Evolutionary conservation across 1,140 invertebrate species (phyloP).

Genomic region (Cecropterus lyciades): DNA sequence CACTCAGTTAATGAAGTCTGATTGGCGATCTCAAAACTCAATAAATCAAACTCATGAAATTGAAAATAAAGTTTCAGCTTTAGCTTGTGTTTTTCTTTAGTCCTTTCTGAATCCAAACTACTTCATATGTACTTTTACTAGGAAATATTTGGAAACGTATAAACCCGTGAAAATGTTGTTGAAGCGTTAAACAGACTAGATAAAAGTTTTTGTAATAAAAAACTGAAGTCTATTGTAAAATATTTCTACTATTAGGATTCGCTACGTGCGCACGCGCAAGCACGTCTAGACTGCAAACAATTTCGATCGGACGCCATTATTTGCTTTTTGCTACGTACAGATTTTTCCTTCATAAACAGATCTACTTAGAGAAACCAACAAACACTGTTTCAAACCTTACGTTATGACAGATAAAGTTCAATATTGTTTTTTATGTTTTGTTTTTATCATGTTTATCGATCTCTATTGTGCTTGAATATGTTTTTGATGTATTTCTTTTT

Average conservation of each 20-base stretch:
- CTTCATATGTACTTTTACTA: too few species aligned
- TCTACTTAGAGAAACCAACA: background rate
- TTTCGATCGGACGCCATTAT: conserved; percentile 10
- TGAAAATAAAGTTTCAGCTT: too few species aligned
- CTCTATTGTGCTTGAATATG: conserved; percentile 31
- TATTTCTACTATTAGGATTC: conserved; percentile 4
- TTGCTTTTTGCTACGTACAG: conserved; percentile 15
- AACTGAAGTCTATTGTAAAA: background rate
- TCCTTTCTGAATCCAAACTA: too few species aligned
- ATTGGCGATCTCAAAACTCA: too few species aligned
- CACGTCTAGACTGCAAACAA: conserved; percentile 6
- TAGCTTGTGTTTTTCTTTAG: too few species aligned
- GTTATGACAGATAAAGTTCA: background rate
- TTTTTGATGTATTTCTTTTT: conserved; percentile 56
- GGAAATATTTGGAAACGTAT: too few species aligned
- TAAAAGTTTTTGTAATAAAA: background rate
- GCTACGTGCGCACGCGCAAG: background rate
- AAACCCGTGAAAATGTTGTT: background rate
- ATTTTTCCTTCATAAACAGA: conserved; percentile 10
- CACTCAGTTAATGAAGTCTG: too few species aligned
- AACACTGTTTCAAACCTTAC: background rate
- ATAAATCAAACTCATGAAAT: too few species aligned
- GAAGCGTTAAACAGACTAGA: background rate
- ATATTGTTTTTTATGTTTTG: conserved; percentile 12
- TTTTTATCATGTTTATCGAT: conserved; percentile 43